Conservation (phyloP, 2,113 vertebrate species). For the Gnathonemus echidnorhynchus region DNA sequence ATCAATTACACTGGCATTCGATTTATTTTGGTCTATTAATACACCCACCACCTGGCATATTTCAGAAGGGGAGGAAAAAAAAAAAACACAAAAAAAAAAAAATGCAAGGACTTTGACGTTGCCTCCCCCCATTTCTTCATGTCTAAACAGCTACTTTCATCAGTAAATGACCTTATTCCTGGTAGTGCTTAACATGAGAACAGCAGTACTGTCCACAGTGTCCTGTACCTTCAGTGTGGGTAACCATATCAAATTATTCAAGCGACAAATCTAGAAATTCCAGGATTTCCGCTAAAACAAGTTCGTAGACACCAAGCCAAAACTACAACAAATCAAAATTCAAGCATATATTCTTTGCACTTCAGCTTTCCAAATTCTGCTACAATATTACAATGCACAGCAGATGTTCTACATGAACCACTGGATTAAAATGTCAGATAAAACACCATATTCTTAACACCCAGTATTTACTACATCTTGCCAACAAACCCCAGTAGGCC, state of each 20-base stretch:
- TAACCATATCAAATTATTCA: background rate
- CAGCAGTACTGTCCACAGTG: background rate
- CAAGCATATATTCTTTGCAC: background rate
- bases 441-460: background rate
- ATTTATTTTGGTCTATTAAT: too few relatives aligned
- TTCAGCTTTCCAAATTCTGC: too few relatives aligned
- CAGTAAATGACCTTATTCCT: background rate
- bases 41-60: too few relatives aligned
- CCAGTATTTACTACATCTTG: background rate
- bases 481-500: background rate
- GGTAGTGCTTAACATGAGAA: background rate
- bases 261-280: background rate
- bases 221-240: too few relatives aligned
- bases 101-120: background rate
- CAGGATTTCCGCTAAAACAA: background rate
- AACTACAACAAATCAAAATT: background rate
- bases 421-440: background rate
- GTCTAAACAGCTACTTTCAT: background rate
- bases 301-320: background rate
- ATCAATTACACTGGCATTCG: too few relatives aligned
- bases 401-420: background rate
- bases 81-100: background rate
- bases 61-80: too few relatives aligned
- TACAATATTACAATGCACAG: background rate
- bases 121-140: background rate